A percentile compares a stretch with the other conserved stretches of the same genome.
These are phyloP conservation scores for Toxostoma redivivum DNA, from an alignment of 2,113 vertebrate species.

Conservation along the genomic window DNA sequence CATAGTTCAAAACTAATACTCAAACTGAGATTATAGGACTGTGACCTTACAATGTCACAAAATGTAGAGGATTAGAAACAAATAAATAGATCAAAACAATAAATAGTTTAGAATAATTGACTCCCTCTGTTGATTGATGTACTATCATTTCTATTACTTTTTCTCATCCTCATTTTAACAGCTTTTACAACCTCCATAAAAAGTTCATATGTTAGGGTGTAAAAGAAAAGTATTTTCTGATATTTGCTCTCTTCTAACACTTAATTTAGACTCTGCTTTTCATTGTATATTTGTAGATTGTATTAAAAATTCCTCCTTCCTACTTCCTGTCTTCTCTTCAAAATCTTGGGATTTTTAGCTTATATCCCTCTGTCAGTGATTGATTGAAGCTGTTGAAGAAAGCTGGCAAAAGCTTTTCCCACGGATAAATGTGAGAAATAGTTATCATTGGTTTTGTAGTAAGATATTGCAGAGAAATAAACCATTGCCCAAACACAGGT, in stretches of 20 bases:
- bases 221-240: neutral
- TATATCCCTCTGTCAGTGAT: neutral
- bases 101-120: neutral
- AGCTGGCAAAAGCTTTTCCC: neutral
- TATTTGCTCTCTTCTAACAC: neutral
- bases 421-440: neutral
- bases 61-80: neutral
- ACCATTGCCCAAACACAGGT: neutral
- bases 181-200: neutral
- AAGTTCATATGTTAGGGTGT: neutral
- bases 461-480: neutral
- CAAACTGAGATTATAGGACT: neutral
- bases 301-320: slow-evolving; percentile 1
- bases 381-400: neutral
- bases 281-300: neutral
- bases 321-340: neutral
- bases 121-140: neutral
- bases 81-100: neutral
- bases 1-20: neutral
- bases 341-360: neutral
- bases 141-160: neutral
- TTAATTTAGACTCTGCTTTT: neutral
- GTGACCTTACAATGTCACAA: neutral
- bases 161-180: neutral
- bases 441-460: neutral